phyloP scores from a whole-genome alignment of 2,113 vertebrate species.

The Hystrix brachyura region DNA sequence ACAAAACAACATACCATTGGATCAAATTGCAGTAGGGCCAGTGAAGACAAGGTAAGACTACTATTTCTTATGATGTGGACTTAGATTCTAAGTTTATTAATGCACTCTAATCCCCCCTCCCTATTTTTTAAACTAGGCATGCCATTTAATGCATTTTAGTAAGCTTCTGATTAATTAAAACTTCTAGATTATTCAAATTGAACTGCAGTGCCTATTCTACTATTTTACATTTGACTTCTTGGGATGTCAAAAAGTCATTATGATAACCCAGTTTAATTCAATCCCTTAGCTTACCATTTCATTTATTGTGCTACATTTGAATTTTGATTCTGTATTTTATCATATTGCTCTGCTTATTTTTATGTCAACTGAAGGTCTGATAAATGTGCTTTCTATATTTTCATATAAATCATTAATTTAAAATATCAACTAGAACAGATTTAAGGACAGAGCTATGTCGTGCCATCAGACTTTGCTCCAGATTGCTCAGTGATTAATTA shows the following conservation, averaged over 20 bases:
- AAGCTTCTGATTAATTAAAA: conserved; percentile 38
- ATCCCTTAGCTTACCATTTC: conserved; percentile 41
- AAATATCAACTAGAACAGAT: neutral
- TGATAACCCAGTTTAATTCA: neutral
- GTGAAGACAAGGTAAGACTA: neutral
- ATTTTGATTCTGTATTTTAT: conserved; percentile 20
- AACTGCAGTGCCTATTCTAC: neutral
- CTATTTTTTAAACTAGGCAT: neutral
- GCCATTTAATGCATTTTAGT: neutral
- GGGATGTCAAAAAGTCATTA: neutral
- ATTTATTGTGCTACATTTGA: neutral
- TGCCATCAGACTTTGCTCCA: neutral
- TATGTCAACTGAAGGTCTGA: neutral
- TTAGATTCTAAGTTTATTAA: conserved; percentile 43
- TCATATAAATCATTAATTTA: conserved; percentile 3
- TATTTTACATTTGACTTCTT: neutral
- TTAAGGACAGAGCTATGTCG: conserved; percentile 7
- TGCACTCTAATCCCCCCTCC: neutral
- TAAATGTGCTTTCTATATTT: conserved; percentile 14
- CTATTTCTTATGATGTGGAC: neutral
- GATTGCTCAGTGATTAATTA: conserved; percentile 38
- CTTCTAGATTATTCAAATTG: neutral
- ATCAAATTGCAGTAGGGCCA: neutral
- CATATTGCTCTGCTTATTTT: neutral
- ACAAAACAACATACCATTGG: neutral